A percentile compares a stretch with the other conserved stretches of the same genome.
These are phyloP conservation scores for Rhagoletis pomonella DNA, from an alignment of 1,140 invertebrate genomes.

Conservation along the genomic window DNA sequence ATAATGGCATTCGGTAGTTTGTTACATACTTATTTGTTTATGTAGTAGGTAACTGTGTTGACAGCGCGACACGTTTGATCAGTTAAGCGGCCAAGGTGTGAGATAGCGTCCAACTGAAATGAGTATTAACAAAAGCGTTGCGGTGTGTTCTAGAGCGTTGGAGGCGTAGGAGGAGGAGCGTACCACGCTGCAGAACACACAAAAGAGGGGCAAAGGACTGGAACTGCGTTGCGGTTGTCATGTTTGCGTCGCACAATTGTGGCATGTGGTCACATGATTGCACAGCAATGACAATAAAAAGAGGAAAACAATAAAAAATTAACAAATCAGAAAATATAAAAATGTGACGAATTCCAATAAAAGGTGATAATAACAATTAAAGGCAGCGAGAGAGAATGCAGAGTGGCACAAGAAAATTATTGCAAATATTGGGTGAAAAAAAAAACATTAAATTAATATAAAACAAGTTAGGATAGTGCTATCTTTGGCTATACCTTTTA, in stretches of 20 bases:
- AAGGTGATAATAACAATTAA: no score
- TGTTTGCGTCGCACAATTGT: background rate
- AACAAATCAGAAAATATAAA: no score
- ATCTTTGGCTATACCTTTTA: no score
- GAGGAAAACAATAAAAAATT: background rate
- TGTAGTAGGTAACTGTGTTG: slow-evolving; percentile 23
- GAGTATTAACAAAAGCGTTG: slow-evolving; percentile 4
- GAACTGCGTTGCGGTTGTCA: background rate
- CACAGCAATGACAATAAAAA: background rate
- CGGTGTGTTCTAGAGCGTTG: background rate
- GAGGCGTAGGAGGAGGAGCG: background rate
- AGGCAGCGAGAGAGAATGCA: no score
- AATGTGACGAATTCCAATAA: no score
- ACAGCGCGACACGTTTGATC: slow-evolving; percentile 30
- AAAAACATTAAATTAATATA: no score
- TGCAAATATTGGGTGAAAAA: no score
- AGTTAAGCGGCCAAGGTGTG: slow-evolving; percentile 28
- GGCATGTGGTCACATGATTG: slow-evolving; percentile 24
- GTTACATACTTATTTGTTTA: background rate
- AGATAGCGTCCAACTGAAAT: slow-evolving; percentile 37
- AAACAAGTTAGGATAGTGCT: no score
- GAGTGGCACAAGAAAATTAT: no score
- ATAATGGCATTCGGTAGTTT: background rate
- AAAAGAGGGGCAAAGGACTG: background rate
- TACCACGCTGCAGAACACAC: background rate